Evolutionary conservation across 1,140 invertebrate species (phyloP), one percentile per base, ranked within the genome.

Genomic region (Conus betulinus): DNA sequence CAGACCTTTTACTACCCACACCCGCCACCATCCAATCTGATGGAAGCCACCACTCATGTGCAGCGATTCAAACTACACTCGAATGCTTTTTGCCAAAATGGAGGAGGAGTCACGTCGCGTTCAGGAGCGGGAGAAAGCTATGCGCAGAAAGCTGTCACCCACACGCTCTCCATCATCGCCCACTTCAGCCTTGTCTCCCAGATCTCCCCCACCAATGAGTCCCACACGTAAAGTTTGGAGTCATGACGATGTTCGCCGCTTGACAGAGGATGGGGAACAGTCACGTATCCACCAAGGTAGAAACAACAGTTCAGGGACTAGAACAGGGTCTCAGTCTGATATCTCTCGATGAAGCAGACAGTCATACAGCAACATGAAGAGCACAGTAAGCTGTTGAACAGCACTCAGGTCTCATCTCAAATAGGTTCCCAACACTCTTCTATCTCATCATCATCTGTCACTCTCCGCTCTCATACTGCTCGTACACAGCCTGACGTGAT

Each of bases 1-100:
- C 85, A 5, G 85, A 87, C 52, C 85, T 87, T 11, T n/a, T 87
- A 20, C 88, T 85, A n/a, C 15, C 55, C 67, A 8, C 89, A 86
- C 15, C 87, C 87, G 23, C 67, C 67, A 7, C 85, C 88, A 15
- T 63, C 86, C 55, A 89, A 63, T 15, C 84, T 91, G 11, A 83
- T 90, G n/a, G 91, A 93, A 84, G 88, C 92, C 25, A 91, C 93
- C 25, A 94, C 91, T 79, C 93, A 94, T 90, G 92, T 94, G 13
- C 91, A 94, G 25, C 96, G 98, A 83, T 99, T 99, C 95, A 98
- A 98, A 98, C 94, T 98, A 97, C 95, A 98, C 98, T 1, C 96
- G 98, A 57, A 98, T 98, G 52, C 96, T 99, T 39, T 99, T 99
- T 95, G 98, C 99, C 94, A 98, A 98, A 93, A 96, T 99, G 87